Evolutionary conservation across 2,888 invertebrate species (phyloP).

Genomic region (Drosophila robusta): DNA sequence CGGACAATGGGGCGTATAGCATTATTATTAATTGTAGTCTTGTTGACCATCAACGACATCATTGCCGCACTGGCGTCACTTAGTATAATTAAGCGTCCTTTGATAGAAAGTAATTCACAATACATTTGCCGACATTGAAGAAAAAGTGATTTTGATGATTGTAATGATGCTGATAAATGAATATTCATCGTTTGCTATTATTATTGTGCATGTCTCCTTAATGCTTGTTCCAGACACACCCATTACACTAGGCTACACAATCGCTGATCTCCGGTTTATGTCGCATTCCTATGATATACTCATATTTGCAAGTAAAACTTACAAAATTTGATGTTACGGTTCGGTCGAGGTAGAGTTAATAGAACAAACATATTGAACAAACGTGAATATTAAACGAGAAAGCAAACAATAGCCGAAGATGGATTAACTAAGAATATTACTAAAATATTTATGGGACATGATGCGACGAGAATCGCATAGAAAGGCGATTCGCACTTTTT

Average conservation of each 20-base stretch:
- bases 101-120: slow-evolving; percentile 72
- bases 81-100: slow-evolving; percentile 74
- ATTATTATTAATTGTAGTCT: slow-evolving; percentile 70
- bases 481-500: too few relatives aligned
- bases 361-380: too few relatives aligned
- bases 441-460: too few relatives aligned
- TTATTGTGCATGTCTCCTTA: slow-evolving; percentile 43
- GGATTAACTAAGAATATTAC: too few relatives aligned
- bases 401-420: too few relatives aligned
- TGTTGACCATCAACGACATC: slow-evolving; percentile 40
- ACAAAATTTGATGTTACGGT: too few relatives aligned
- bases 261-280: background rate
- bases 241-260: slow-evolving; percentile 11
- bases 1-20: slow-evolving; percentile 41
- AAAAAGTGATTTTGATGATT: slow-evolving; percentile 56
- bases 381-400: too few relatives aligned
- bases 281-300: background rate
- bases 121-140: slow-evolving; percentile 38
- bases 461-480: too few relatives aligned
- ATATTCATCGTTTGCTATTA: slow-evolving; percentile 40
- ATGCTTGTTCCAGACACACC: background rate
- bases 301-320: background rate
- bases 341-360: too few relatives aligned
- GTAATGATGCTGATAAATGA: slow-evolving; percentile 70
- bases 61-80: slow-evolving; percentile 59